These are phyloP conservation scores for Epinephelus cyanopodus DNA, from an alignment of 2,113 vertebrate genomes.

Conservation along the genomic window DNA sequence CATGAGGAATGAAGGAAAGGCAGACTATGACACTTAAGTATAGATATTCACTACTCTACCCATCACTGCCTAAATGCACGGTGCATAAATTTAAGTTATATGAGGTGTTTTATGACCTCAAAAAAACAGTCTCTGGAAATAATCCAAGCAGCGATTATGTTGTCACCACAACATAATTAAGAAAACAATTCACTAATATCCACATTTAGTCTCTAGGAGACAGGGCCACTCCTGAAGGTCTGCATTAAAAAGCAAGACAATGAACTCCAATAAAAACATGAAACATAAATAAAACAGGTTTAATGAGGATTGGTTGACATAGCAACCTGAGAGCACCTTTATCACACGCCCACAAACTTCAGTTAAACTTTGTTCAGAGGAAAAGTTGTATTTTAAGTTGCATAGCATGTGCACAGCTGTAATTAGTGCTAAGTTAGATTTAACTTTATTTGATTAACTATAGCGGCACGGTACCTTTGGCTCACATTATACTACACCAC, in stretches of 20 bases:
- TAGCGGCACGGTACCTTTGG: conserved; percentile 24
- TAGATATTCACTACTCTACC: too few relatives aligned
- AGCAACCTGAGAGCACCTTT: background rate
- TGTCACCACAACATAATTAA: too few relatives aligned
- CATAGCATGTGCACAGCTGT: conserved; percentile 14
- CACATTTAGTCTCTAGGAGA: too few relatives aligned
- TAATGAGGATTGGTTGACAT: background rate
- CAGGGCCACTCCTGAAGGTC: background rate
- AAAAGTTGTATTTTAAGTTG: background rate
- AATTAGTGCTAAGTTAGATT: conserved; percentile 40
- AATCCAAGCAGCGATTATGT: too few relatives aligned
- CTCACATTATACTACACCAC: conserved; percentile 27
- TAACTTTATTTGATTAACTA: conserved; percentile 42
- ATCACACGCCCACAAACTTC: background rate
- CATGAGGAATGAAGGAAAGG: too few relatives aligned
- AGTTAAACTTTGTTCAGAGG: background rate
- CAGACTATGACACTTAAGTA: too few relatives aligned
- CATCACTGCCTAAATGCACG: too few relatives aligned
- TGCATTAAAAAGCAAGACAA: background rate
- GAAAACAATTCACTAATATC: too few relatives aligned
- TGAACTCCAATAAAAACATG: background rate
- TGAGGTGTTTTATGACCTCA: too few relatives aligned
- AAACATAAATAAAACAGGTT: background rate
- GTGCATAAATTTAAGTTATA: too few relatives aligned
- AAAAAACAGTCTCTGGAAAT: too few relatives aligned